phyloP scores from a whole-genome alignment of 1,140 invertebrate species.

The Schlechtendalia chinensis region DNA sequence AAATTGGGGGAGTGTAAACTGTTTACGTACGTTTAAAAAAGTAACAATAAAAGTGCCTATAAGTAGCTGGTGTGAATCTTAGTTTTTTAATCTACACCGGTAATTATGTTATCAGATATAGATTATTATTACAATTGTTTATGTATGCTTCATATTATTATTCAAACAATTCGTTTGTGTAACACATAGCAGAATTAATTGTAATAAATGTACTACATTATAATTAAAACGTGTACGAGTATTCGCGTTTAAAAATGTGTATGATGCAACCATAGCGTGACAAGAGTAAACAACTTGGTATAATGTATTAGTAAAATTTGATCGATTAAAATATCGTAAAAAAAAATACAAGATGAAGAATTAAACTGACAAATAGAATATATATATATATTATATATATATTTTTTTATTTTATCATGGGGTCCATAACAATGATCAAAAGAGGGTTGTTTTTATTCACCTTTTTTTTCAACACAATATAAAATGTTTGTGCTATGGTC shows the following conservation, averaged over 20 bases:
- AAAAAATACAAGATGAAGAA: background rate
- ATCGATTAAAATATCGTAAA: slow-evolving; percentile 1
- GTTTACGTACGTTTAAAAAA: background rate
- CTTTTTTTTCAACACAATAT: slow-evolving; percentile 1
- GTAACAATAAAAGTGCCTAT: background rate
- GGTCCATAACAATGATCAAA: background rate
- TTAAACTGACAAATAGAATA: background rate
- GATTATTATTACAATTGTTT: slow-evolving; percentile 9
- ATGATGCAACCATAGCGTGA: background rate
- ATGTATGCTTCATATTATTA: background rate
- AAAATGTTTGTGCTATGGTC: background rate
- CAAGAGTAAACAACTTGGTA: background rate
- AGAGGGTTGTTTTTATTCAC: slow-evolving; percentile 23
- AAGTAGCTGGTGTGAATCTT: background rate
- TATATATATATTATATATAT: background rate
- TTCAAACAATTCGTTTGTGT: background rate
- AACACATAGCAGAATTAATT: background rate
- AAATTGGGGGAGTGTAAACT: background rate
- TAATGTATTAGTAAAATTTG: background rate
- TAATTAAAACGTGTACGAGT: background rate
- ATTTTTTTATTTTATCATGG: too few relatives aligned
- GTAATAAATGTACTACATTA: background rate
- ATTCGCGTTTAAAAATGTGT: background rate
- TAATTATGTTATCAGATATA: background rate
- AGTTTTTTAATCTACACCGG: background rate